Percentiles rank a stretch among this genome's conserved stretches.
Conservation (phyloP, 1,140 invertebrate genomes). For the Calliopsis andreniformis region DNA sequence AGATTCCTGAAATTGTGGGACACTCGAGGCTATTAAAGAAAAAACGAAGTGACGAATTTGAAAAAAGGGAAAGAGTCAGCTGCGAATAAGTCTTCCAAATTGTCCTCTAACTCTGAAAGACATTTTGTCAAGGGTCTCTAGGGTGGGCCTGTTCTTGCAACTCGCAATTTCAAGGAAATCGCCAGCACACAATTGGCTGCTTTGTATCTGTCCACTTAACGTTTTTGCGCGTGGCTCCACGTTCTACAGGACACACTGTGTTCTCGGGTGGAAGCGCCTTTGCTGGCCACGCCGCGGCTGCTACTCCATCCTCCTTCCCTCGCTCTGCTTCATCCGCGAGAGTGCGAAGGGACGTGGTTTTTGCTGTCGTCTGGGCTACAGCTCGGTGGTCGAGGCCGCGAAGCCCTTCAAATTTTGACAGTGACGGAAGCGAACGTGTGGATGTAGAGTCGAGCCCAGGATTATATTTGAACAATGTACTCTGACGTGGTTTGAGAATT, state of each 20-base stretch:
- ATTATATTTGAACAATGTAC: no score
- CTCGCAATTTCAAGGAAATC: slow-evolving; percentile 23
- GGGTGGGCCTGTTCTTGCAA: neutral
- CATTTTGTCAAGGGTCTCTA: neutral
- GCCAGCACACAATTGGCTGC: slow-evolving; percentile 24
- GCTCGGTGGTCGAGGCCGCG: no score
- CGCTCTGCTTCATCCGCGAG: neutral
- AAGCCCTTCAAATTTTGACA: slow-evolving; percentile 10
- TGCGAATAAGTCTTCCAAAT: neutral
- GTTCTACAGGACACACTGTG: slow-evolving; percentile 4
- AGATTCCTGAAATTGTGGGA: no score
- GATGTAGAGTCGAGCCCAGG: neutral
- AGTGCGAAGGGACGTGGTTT: neutral
- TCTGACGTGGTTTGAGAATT: no score
- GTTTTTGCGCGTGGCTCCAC: neutral
- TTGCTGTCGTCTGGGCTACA: neutral
- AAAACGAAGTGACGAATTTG: no score
- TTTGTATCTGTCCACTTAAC: slow-evolving; percentile 35
- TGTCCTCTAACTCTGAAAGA: neutral
- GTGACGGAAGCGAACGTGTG: neutral
- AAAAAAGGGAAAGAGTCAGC: no score
- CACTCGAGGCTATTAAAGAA: no score
- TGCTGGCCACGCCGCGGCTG: neutral
- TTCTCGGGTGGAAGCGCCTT: neutral
- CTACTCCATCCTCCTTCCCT: neutral